Conservation (phyloP, 53 echinoderm and acorn worm species). For the Crossaster papposus region DNA sequence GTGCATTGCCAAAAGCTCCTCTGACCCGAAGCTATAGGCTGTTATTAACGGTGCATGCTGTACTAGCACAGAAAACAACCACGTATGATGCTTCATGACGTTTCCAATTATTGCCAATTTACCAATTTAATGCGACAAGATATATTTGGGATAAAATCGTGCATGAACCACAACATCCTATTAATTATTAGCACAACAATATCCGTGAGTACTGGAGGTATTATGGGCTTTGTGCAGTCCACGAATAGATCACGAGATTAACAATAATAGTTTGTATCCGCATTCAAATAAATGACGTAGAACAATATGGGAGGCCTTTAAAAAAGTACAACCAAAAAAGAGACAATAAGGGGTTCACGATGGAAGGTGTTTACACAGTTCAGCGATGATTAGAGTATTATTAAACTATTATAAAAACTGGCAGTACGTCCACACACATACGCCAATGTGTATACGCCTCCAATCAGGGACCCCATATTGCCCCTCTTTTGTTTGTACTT, state of each 20-base stretch:
- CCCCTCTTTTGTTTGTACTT: too few species aligned
- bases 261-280: too few species aligned
- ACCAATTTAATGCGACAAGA: background rate
- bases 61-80: background rate
- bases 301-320: too few species aligned
- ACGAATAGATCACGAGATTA: background rate
- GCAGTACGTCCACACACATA: too few species aligned
- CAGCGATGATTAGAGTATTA: too few species aligned
- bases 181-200: background rate
- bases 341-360: too few species aligned
- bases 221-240: background rate
- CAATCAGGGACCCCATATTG: too few species aligned
- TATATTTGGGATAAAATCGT: background rate
- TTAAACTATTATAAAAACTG: too few species aligned
- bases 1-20: background rate
- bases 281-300: too few species aligned
- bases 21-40: background rate
- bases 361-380: too few species aligned
- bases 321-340: too few species aligned
- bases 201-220: background rate
- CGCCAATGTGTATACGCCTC: too few species aligned
- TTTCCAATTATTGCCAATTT: background rate
- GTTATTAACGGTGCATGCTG: background rate
- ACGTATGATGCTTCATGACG: background rate
- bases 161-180: background rate